Evolutionary conservation across 2,797 vertebrate species (phyloP), one percentile per base, ranked within the genome.

Genomic region (Toxotes lorentzi): DNA sequence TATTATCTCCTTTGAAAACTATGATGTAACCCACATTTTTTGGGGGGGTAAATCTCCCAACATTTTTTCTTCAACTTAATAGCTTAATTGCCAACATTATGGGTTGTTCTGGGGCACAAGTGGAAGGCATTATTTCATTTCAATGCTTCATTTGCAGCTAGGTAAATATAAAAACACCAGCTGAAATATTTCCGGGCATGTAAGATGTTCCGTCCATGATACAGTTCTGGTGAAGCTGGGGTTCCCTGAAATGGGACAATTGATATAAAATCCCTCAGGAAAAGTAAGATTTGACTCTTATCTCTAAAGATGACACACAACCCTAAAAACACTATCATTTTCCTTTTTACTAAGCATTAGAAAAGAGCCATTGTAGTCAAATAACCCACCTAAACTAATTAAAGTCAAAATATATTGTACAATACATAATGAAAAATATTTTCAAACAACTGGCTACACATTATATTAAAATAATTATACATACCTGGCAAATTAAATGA

Each of bases 111-210:
- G 79, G 59, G 80, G 76, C 78, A 83, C 80, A 89, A 90, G 81
- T 92, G 91, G 90, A 91, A 93, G 72, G 85, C 76, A 92, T 93
- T 91, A 88, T 93, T 91, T 86, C 62, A 93, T 91, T 91, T 86
- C 34, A 88, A 88, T 87, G 93, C 48, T 90, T 87, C 86, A 94
- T 93, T 95, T 93, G 81, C 79, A 88, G 77, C 78, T 78, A 80
- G 78, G 80, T 93, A 82, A 94, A 94, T 89, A 93, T 80, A 85
- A 92, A 93, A 90, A 89, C 87, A 89, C 27, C 34, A 82, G 87
- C 84, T 89, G 66, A 78, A 89, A 84, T 87, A 86, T 87, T 91
- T 85, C 76, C 35, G 59, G 76, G n/a, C 74, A 77, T 74, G 69
- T 45, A 64, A 88, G 79, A 76, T 78, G 74, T 67, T 85, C 73